Base-by-base conservation (phyloP, 1,140 invertebrate genomes). In the Formica exsecta region DNA sequence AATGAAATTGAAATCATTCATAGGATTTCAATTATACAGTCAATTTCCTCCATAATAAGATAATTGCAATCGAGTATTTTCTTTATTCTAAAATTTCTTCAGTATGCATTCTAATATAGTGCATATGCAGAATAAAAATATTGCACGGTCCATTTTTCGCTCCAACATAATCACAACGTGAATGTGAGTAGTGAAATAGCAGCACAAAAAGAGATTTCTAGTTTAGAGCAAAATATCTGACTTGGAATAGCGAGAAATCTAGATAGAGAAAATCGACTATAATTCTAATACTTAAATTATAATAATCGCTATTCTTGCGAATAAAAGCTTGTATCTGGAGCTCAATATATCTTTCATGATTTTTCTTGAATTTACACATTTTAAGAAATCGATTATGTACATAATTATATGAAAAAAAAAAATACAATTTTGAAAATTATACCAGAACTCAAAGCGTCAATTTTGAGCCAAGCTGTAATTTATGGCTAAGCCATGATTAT, bases 261-360 rank as follows among this genome's bases (percentile, higher is more conserved):
- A 51, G 16, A 51, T 51, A 19, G 4, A 51, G 3, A 51, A 51
- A 51, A 51, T 51, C 48, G 4, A 19, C 16, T 57, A 32, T 54
- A 57, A 22, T 57, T n/a, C 29, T 73, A 73, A 57, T 71, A 51
- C n/a, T 32, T 73, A 36, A 32, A 36, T 73, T 19, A 54, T 51
- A 71, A 71, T 73, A 73, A 73, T 57, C 2, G 22, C 19, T 54
- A 54, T 54, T 36, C 13, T 32, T n/a, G 9, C 19, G 1, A 73
- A 61, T 9, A 73, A 38, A 75, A 59, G 3, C 22, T 1, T 38
- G 25, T 36, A 51, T 8, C 8, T 71, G 5, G 54, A 25, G 16
- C 25, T 59, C 16, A 75, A 59, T 22, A 19, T 38, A 59, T 57
- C 22, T 29, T 51, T 59, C 54, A 9, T 36, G 25, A 48, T 32